Conservation (phyloP, 2,113 vertebrate genomes). For the Aythya baeri region DNA sequence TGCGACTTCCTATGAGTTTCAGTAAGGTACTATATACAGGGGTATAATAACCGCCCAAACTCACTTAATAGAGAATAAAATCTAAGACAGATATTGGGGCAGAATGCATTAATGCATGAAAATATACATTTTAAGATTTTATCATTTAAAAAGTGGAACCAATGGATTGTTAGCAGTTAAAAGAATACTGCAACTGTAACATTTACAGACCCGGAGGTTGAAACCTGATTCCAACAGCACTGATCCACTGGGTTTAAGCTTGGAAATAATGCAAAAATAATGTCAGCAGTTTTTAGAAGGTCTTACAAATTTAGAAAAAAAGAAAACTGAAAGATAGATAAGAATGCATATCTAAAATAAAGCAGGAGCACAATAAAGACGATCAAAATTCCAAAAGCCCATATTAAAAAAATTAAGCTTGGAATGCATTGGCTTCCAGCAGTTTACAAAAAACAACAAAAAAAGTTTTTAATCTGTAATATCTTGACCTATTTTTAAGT, state of each 20-base stretch:
- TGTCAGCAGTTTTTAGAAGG: constrained; percentile 72
- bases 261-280: constrained; percentile 74
- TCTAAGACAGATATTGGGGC: constrained; percentile 8
- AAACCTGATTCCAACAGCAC: constrained; percentile 74
- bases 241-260: constrained; percentile 69
- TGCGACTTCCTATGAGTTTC: constrained; percentile 77
- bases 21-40: constrained; percentile 68
- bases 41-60: constrained; percentile 47
- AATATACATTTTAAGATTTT: neutral
- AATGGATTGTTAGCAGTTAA: constrained; percentile 59
- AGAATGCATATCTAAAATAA: constrained; percentile 67
- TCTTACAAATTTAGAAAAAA: constrained; percentile 47
- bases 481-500: constrained; percentile 75
- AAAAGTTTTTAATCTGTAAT: constrained; percentile 52
- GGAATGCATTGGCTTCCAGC: constrained; percentile 65
- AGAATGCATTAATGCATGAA: constrained; percentile 40
- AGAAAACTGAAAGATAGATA: constrained; percentile 34
- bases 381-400: constrained; percentile 73
- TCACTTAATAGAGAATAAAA: constrained; percentile 46
- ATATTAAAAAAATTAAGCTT: constrained; percentile 75
- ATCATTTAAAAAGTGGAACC: constrained; percentile 41
- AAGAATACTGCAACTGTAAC: constrained; percentile 75
- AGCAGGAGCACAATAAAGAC: constrained; percentile 62
- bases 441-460: constrained; percentile 59
- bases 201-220: constrained; percentile 65